Evolutionary conservation across 2,888 invertebrate species (phyloP).

Genomic region (Dione juno): DNA sequence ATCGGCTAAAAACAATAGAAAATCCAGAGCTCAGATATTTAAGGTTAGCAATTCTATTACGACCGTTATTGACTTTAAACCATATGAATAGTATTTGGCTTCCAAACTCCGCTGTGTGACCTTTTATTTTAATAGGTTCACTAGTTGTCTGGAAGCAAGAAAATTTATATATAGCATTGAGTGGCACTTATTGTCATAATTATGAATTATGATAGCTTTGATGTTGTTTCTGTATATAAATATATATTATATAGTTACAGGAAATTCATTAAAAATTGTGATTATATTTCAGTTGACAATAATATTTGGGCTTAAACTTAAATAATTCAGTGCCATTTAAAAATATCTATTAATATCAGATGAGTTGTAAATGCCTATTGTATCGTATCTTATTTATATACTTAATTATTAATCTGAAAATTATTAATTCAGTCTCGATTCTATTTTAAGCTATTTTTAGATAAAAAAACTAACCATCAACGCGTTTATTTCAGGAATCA

Average conservation of each 20-base stretch:
- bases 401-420: too few relatives aligned
- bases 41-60: constrained; percentile 25
- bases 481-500: too few relatives aligned
- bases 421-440: too few relatives aligned
- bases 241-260: not conserved
- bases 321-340: too few relatives aligned
- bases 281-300: not conserved
- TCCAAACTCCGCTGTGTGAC: constrained; percentile 35
- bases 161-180: constrained; percentile 47
- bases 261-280: not conserved
- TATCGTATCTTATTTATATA: too few relatives aligned
- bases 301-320: too few relatives aligned
- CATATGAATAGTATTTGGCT: constrained; percentile 20
- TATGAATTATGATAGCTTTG: constrained; percentile 47
- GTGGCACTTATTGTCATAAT: constrained; percentile 55
- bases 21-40: constrained; percentile 1
- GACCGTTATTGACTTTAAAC: constrained; percentile 18
- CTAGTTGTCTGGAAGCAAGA: constrained; percentile 39
- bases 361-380: too few relatives aligned
- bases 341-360: too few relatives aligned
- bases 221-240: constrained; percentile 30
- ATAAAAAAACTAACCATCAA: too few relatives aligned
- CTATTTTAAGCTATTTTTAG: too few relatives aligned
- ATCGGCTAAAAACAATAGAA: constrained; percentile 2
- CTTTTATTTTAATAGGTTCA: constrained; percentile 42